These are phyloP conservation scores for Halcyon malimbica DNA, from an alignment of 2,113 vertebrate species.

Conservation along the genomic window DNA sequence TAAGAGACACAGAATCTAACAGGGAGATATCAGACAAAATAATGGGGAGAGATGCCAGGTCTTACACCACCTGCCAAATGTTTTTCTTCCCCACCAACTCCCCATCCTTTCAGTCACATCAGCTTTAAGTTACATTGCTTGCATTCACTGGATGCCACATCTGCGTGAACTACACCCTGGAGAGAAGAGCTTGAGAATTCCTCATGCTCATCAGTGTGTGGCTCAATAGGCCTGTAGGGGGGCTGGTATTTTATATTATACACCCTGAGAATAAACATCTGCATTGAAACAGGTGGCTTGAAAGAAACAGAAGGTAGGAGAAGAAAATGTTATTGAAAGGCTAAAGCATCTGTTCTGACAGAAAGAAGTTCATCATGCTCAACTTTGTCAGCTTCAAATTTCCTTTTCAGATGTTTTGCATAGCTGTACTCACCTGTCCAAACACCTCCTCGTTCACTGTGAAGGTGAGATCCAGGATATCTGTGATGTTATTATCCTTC, in stretches of 20 bases:
- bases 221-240: constrained; percentile 10
- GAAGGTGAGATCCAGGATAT: constrained; percentile 96
- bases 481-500: constrained; percentile 98
- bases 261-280: constrained; percentile 31
- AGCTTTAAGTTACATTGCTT: neutral
- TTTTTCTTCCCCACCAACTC: neutral
- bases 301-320: constrained; percentile 15
- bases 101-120: neutral
- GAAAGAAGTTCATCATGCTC: constrained; percentile 14
- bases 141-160: constrained; percentile 32
- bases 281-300: constrained; percentile 36
- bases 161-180: neutral
- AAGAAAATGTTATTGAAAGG: constrained; percentile 26
- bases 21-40: neutral
- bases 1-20: neutral
- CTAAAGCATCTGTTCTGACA: constrained; percentile 37
- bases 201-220: constrained; percentile 27
- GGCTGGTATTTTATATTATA: neutral
- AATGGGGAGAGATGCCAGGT: neutral
- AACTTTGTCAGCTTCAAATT: constrained; percentile 3
- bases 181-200: constrained; percentile 40
- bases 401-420: constrained; percentile 8
- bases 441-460: constrained; percentile 99
- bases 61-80: neutral
- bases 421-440: constrained; percentile 87